A percentile compares a stretch with the other conserved stretches of the same genome.
Evolutionary conservation across 2,113 vertebrate species (phyloP).

Genomic region (Sarotherodon lohbergeri): DNA sequence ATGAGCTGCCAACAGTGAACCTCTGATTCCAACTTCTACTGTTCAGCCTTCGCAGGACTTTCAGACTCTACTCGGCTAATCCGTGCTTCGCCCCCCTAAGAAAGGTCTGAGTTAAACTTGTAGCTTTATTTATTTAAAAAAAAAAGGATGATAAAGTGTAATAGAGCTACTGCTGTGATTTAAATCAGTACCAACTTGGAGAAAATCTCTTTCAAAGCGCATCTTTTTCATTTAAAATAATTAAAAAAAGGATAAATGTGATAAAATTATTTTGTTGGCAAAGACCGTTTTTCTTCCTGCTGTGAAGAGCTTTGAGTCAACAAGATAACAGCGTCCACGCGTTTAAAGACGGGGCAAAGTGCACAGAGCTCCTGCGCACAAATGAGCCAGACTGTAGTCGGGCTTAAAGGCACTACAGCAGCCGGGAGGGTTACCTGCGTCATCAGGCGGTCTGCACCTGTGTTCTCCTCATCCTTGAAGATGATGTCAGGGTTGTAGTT

Average conservation of each 20-base stretch:
- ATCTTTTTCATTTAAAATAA: background rate
- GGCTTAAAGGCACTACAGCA: background rate
- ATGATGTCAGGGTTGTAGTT: constrained; percentile 99
- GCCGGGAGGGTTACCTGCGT: constrained; percentile 79
- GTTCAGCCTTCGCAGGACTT: background rate
- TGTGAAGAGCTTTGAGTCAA: constrained; percentile 18
- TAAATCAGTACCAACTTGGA: background rate
- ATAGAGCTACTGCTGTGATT: background rate
- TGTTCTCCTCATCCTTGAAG: constrained; percentile 99
- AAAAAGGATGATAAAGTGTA: background rate
- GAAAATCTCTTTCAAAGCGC: background rate
- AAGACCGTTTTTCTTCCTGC: background rate
- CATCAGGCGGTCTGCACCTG: constrained; percentile 95
- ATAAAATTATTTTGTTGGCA: background rate
- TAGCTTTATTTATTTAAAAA: background rate
- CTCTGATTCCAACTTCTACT: background rate
- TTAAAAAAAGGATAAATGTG: background rate
- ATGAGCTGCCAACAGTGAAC: constrained; percentile 18
- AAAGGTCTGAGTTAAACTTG: background rate
- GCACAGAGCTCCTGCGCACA: background rate
- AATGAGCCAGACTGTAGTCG: background rate
- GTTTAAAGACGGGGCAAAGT: constrained; percentile 54
- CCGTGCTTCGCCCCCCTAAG: background rate
- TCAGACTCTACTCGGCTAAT: background rate
- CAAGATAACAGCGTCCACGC: constrained; percentile 47